Base-by-base conservation (phyloP, 2,888 invertebrate species). In the Drosophila recens region DNA sequence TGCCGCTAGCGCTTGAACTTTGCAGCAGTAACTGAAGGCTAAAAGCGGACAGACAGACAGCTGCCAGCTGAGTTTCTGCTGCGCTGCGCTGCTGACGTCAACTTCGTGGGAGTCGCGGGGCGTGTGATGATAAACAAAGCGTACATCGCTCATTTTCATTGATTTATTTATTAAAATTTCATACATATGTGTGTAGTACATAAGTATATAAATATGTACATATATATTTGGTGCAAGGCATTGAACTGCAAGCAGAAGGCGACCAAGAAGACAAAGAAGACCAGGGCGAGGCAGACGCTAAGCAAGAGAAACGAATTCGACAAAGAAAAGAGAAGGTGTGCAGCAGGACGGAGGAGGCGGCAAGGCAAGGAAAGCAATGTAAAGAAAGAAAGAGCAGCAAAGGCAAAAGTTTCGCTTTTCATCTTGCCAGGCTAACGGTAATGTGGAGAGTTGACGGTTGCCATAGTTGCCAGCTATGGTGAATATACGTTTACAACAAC, bases 351-450 rank as follows among this genome's bases (percentile, higher is more conserved):
- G 23, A 23, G 68, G 52, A 15, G 15, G 13, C 13, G 68, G 52
- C 57, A 73, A 23, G 68, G 52, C 57, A 73, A 77, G 76, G 62
- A 79, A 77, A 70, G 33, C 20, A 51, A 48, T 46, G 23, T 33
- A 46, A 48, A 65, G 42, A 61, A 57, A 66, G 65, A 66, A 57
- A 66, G 65, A 66, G 58, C 57, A 62, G 51, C 42, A 64, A 64
- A 63, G 62, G 59, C 67, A 72, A 78, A 81, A 80, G 84, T 82
- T 82, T 82, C 81, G 84, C 84, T 82, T 82, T 82, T 69, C 72
- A 82, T 82, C 70, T 77, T 68, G 66, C 57, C 62, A 42, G 61
- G 72, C 70, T 79, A 82, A 82, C 84, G 81, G 84, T 75, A 62
- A 48, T 46, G 15, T 42, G 56, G 42, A 43, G 57, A 67, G 78